These are phyloP conservation scores for Sinocyclocheilus rhinocerous DNA, from an alignment of 2,113 vertebrate genomes.

Conservation along the genomic window DNA sequence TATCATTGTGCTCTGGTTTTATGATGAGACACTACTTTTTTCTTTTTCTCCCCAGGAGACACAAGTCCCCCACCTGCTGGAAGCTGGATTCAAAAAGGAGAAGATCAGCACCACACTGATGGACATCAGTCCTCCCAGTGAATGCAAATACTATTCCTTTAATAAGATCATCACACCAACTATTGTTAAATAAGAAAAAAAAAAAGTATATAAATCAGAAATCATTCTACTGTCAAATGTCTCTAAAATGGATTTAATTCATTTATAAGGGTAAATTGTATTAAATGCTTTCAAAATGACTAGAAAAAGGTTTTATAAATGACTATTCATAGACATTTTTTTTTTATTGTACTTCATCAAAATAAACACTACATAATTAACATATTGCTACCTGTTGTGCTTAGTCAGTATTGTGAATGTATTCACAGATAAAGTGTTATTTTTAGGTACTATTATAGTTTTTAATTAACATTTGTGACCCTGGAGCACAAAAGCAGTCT, in stretches of 20 bases:
- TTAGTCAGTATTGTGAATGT: too few relatives aligned
- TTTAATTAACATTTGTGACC: too few relatives aligned
- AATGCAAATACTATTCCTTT: constrained; percentile 95
- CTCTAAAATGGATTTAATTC: background rate
- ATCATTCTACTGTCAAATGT: too few relatives aligned
- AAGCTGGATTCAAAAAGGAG: constrained; percentile 88
- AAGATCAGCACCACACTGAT: constrained; percentile 84
- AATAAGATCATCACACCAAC: constrained; percentile 89
- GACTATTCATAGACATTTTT: background rate
- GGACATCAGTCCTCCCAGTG: constrained; percentile 83
- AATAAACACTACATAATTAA: background rate
- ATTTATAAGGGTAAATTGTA: background rate
- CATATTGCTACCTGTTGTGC: background rate
- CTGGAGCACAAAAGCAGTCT: too few relatives aligned
- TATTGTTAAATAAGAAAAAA: constrained; percentile 78
- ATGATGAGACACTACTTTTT: constrained; percentile 8
- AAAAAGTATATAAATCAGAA: too few relatives aligned
- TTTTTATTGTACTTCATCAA: background rate
- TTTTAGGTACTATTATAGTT: too few relatives aligned
- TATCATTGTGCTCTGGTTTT: background rate
- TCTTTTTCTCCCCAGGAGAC: constrained; percentile 82
- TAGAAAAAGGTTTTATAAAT: constrained; percentile 10
- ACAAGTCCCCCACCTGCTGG: constrained; percentile 82
- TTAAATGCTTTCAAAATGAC: background rate
- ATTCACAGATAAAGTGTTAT: too few relatives aligned